These are phyloP conservation scores for Microplitis demolitor DNA, from an alignment of 1,140 invertebrate species.

Conservation along the genomic window DNA sequence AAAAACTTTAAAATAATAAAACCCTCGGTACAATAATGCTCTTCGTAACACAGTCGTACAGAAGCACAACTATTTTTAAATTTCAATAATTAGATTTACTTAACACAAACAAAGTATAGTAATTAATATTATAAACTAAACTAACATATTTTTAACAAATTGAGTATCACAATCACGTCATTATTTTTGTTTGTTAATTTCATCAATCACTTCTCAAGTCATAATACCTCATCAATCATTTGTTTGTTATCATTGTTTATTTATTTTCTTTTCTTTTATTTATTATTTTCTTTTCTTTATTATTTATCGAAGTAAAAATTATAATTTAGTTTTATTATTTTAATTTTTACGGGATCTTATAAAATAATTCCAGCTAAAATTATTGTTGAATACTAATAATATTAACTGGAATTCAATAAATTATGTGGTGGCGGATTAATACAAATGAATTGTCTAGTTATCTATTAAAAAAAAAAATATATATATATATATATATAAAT, in stretches of 20 bases:
- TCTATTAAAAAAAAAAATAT: conserved; percentile 20
- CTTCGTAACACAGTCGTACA: not conserved
- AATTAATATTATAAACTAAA: not conserved
- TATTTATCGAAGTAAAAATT: not conserved
- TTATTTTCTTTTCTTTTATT: conserved; percentile 18
- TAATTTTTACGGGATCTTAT: no score
- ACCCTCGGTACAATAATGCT: conserved; percentile 22
- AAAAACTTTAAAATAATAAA: conserved; percentile 5
- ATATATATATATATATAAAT: conserved; percentile 22
- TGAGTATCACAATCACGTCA: not conserved
- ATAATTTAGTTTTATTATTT: no score
- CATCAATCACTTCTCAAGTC: conserved; percentile 25
- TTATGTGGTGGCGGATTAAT: not conserved
- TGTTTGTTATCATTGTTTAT: conserved; percentile 22
- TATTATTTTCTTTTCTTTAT: not conserved
- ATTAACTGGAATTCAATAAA: not conserved
- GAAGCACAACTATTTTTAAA: no score
- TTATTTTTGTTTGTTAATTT: not conserved
- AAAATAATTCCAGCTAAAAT: no score
- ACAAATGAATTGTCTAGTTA: not conserved
- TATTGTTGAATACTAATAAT: not conserved
- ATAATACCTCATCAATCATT: conserved; percentile 31
- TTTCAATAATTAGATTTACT: not conserved
- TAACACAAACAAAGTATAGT: not conserved
- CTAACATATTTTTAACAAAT: not conserved